Evolutionary conservation across 1,140 invertebrate species (phyloP), one percentile per base, ranked within the genome.

Genomic region (Trichonephila inaurata): DNA sequence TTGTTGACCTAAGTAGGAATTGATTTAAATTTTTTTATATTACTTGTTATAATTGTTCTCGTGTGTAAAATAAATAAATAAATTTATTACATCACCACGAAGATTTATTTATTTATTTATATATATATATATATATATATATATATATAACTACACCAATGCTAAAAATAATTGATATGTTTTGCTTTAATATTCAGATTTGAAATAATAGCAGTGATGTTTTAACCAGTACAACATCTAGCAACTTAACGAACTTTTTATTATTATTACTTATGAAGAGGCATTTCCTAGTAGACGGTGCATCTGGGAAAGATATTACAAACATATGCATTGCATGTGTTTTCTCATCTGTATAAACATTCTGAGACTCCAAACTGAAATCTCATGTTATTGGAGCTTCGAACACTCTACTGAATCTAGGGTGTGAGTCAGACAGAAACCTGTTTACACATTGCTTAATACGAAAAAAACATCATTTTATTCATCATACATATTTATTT

Each of bases 401-500:
- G 51, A 60, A 60, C 44, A 58, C 44, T 60, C 12, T 24, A 18
- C 40, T 8, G 51, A 85, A 85, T 85, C 18, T 85, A 60, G 44
- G 44, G 58, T 85, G 82, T 85, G 40, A 58, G n/a, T 85, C 82
- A 85, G 82, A 85, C 44, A 24, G 82, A 85, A 21, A 21, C n/a
- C 82, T 85, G 82, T 85, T 85, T 58, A 85, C n/a, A 85, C 82
- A 85, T 85, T 58, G 24, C 82, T 12, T 24, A 85, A 85, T 19
- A 51, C 21, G 21, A 85, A 85, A 85, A 83, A 85, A 14, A 28
- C 40, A 58, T 24, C 18, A 2, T 85, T 85, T 60, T 85, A 85
- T 85, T 58, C 51, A 85, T 85, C 82, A 58, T 85, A 60, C 82
- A 85, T 85, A 85, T 85, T 58, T 85, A 85, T 85, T 85, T 60